phyloP scores from a whole-genome alignment of 2,888 invertebrate genomes.

The Gastracanthus pulcherrimus region DNA sequence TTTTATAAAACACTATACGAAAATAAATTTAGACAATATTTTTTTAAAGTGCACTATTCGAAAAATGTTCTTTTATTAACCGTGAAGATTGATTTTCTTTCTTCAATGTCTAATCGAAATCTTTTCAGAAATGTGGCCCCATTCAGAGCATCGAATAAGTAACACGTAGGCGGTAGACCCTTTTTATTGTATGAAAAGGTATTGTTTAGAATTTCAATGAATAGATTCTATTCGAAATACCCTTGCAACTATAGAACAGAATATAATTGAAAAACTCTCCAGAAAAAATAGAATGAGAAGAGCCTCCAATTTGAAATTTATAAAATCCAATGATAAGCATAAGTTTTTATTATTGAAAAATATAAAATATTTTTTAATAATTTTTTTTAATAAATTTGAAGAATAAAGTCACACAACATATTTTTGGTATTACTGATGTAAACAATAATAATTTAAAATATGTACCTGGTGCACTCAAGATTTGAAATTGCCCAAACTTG shows the following conservation, averaged over 20 bases:
- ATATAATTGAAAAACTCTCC: no score
- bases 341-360: no score
- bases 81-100: neutral
- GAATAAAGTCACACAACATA: no score
- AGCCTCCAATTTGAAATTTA: no score
- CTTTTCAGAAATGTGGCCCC: neutral
- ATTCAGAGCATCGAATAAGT: neutral
- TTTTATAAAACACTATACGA: neutral
- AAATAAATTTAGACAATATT: neutral
- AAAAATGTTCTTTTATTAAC: neutral
- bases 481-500: no score
- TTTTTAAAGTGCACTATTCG: neutral
- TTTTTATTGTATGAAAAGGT: neutral
- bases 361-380: no score
- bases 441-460: no score
- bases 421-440: no score
- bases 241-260: no score
- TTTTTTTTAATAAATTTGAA: no score
- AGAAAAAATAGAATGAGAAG: neutral
- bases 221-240: neutral
- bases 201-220: neutral
- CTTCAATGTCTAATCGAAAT: neutral
- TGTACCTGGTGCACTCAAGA: no score
- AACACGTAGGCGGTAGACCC: neutral
- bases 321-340: no score